Base-by-base conservation (phyloP, 2,888 invertebrate species). In the Oligia fasciuncula region DNA sequence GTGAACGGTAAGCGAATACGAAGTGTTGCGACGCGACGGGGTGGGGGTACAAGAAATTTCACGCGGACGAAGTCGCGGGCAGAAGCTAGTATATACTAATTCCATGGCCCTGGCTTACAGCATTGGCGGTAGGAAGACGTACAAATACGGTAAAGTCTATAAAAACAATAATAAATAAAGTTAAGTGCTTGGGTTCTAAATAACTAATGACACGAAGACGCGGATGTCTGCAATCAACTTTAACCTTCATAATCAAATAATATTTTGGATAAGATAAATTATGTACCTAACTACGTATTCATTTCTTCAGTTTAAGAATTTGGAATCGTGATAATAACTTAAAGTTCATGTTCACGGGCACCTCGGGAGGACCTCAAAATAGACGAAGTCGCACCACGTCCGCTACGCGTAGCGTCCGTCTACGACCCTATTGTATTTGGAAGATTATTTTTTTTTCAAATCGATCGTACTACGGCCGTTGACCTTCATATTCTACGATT, bases 201-300 rank as follows among this genome's bases (percentile, higher is more conserved):
- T 46, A 57, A 49, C 29, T 23, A 29, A 60, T 60, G 66, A 62
- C 3, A 62, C 23, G 14, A 43, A 40, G 29, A 66, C n/a, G 35
- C n/a, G 43, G 43, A 62, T 60, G 17, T 85, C 35, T n/a, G 54
- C 35, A 29, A 60, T 72, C 19, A 85, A 67, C 81, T 85, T 81
- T 81, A 67, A 85, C 81, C 73, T 71, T 43, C 51, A 29, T 29
- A 29, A 62, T 62, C n/a, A 69, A 60, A 69, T 60, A 17, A 49
- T 81, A 29, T 68, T 86, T 76, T 67, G 17, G 35, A 63, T 66
- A 57, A 63, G 54, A 83, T 83, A 75, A 66, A 43, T 57, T 46
- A 66, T 70, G 35, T 62, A 62, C 29, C 51, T 40, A 40, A 40
- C 40, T 62, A 11, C 3, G 1, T 46, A 35, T 43, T 77, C 3